These are phyloP conservation scores for Poicephalus meyeri DNA, from an alignment of 2,113 vertebrate genomes.

Conservation along the genomic window DNA sequence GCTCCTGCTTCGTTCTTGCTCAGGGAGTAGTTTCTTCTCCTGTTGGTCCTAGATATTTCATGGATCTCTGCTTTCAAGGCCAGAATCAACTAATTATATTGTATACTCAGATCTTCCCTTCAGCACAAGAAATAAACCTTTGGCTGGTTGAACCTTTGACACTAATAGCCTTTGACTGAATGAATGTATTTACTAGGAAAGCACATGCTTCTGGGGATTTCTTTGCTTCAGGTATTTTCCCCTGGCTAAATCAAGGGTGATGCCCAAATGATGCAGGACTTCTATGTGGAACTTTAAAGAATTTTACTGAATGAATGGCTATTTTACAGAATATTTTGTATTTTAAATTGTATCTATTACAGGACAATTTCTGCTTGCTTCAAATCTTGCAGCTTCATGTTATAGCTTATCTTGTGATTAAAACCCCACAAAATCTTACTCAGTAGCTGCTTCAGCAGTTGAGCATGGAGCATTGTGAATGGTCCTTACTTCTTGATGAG, in stretches of 20 bases:
- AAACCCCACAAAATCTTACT: background rate
- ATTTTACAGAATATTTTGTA: background rate
- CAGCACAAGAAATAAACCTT: background rate
- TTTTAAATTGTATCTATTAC: background rate
- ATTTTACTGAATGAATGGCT: background rate
- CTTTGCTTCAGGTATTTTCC: background rate
- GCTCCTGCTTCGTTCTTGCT: background rate
- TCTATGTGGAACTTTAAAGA: background rate
- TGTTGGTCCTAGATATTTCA: background rate
- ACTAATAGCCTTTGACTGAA: background rate
- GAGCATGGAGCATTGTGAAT: background rate
- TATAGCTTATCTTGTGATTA: background rate
- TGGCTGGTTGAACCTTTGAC: background rate
- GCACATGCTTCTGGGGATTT: background rate
- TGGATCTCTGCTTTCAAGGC: background rate
- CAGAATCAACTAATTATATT: background rate
- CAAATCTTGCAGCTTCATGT: background rate
- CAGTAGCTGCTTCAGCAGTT: background rate
- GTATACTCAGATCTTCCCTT: background rate
- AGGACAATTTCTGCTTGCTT: background rate
- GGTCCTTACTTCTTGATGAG: background rate
- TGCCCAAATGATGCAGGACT: background rate
- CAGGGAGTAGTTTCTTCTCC: background rate
- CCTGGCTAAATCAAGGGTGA: background rate
- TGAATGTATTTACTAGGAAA: background rate